These are phyloP conservation scores for Albula goreensis DNA, from an alignment of 2,113 vertebrate species.

Conservation along the genomic window DNA sequence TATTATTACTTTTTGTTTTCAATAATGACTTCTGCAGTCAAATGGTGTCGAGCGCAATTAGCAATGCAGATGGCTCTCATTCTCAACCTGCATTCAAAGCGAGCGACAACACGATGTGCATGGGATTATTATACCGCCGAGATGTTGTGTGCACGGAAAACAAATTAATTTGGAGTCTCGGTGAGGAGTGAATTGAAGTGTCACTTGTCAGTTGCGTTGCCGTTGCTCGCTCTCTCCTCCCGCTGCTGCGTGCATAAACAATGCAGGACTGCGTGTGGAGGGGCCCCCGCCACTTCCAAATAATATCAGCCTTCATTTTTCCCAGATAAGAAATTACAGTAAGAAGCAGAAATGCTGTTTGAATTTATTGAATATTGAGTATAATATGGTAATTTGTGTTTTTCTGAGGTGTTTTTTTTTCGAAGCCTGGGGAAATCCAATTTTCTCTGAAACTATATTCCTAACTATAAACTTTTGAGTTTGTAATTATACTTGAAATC, in stretches of 20 bases:
- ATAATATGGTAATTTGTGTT: not conserved
- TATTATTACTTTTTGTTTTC: conserved; percentile 44
- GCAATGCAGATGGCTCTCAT: conserved; percentile 45
- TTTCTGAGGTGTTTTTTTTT: not conserved
- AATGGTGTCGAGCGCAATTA: conserved; percentile 44
- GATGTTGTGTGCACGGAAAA: conserved; percentile 23
- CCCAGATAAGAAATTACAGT: not conserved
- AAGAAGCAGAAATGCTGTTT: not conserved
- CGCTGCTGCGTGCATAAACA: not conserved
- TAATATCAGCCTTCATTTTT: not conserved
- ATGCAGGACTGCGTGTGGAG: conserved; percentile 2
- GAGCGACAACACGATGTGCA: conserved; percentile 15
- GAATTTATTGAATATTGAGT: not conserved
- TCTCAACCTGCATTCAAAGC: conserved; percentile 36
- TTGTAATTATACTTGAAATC: not conserved
- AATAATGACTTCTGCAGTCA: conserved; percentile 42
- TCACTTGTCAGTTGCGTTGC: conserved; percentile 30
- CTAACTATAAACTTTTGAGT: not conserved
- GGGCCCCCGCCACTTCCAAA: not conserved
- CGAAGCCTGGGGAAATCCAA: not conserved
- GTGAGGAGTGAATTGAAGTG: conserved; percentile 20
- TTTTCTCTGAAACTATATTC: not conserved
- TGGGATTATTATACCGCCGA: conserved; percentile 39
- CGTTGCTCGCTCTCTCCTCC: too few species aligned
- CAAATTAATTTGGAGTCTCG: conserved; percentile 26